Base-by-base conservation (phyloP, 2,888 invertebrate genomes). In the Lymantria dispar region DNA sequence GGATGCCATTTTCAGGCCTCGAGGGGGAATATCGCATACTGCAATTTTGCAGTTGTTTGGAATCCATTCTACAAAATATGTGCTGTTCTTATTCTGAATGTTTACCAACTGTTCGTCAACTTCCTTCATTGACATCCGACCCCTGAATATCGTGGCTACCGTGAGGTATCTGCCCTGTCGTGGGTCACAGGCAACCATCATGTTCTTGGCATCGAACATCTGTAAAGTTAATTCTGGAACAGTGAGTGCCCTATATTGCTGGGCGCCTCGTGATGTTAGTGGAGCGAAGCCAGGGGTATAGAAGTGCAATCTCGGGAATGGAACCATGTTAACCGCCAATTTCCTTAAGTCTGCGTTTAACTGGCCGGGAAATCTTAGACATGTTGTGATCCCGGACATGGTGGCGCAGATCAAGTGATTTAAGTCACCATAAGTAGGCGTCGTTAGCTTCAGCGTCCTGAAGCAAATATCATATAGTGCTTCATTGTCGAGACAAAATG, bases 61-160 rank as follows among this genome's bases (percentile, higher is more conserved):
- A 61, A 96, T 95, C 95, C 95, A 95, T 80, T 96, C 95, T 13
- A 96, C 95, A 75, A 96, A 96, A 78, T 95, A 96, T 47, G 93
- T 93, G 67, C 94, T 95, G 83, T 96, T 96, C 74, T 95, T 96
- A 76, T 94, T 95, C 76, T 96, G 96, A 13, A 96, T 94, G 67
- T 95, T 95, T 44, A 95, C 74, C 91, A 96, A 93, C 74, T 96
- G 95, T 73, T 96, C 95, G 70, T 96, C 96, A 0, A 96, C 95
- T 92, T 98, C 97, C 76, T 98, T 98, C 97, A 97, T 98, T 10
- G 97, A 97, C 96, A 98, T 97, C 56, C 96, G 93, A 0, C 97
- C 97, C 69, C 97, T 93, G 92, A 97, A 97, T 68, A 97, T 95
- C 38, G 97, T 96, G 5, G 97, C 97, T 0, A 97, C 97, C 0